Conservation (phyloP, 2,797 vertebrate genomes). For the Vireo griseus region DNA sequence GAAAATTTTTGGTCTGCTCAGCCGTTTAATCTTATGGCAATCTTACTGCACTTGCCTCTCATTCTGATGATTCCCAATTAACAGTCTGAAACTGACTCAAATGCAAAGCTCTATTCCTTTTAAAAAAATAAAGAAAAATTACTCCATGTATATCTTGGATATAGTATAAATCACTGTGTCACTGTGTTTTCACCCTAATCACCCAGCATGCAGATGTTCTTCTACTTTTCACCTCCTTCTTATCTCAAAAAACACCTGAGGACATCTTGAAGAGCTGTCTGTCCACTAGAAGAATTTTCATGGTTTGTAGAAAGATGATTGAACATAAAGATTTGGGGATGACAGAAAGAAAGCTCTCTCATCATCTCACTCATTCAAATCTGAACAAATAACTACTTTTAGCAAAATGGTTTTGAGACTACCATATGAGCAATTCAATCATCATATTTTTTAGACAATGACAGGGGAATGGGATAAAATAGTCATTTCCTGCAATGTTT, state of each 20-base stretch:
- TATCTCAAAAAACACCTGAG: slow-evolving; percentile 31
- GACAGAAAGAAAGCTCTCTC: not conserved
- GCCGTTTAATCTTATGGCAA: not conserved
- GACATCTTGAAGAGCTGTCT: not conserved
- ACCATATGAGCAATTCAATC: not conserved
- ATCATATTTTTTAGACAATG: not conserved
- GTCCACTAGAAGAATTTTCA: not conserved
- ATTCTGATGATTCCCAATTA: slow-evolving; percentile 37
- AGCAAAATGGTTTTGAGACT: not conserved
- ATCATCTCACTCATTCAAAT: not conserved
- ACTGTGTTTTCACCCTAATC: slow-evolving; percentile 7
- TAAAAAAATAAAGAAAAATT: not conserved
- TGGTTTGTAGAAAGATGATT: not conserved
- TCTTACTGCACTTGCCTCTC: not conserved
- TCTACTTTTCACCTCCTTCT: not conserved
- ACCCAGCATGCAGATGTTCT: not conserved
- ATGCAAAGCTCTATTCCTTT: not conserved
- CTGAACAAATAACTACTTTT: not conserved
- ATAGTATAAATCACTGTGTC: slow-evolving; percentile 29
- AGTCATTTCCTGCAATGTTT: not conserved
- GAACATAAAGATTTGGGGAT: not conserved
- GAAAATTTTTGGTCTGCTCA: not conserved
- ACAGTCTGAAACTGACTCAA: not conserved
- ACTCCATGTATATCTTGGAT: not conserved
- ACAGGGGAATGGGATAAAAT: not conserved